These are phyloP conservation scores for Epistrophella euchroma DNA, from an alignment of 2,888 invertebrate species.

Conservation along the genomic window DNA sequence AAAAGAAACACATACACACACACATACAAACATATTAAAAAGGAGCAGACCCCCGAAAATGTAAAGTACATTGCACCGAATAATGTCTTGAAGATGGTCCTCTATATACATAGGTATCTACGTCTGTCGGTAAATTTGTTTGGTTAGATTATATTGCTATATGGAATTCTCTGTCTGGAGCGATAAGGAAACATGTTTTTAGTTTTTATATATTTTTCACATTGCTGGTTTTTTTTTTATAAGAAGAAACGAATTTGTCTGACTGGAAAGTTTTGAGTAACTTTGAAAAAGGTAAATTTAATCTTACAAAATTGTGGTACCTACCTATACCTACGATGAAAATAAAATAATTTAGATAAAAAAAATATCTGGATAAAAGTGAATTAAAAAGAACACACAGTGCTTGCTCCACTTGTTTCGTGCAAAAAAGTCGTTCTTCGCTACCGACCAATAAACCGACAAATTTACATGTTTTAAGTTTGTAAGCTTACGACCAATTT, in stretches of 20 bases:
- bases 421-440: too few species aligned
- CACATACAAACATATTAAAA: neutral
- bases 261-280: neutral
- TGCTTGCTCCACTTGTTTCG: too few species aligned
- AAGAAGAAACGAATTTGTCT: conserved; percentile 14
- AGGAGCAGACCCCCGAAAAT: conserved; percentile 45
- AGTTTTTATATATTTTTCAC: neutral
- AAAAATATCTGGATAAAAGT: too few species aligned
- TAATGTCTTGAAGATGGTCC: conserved; percentile 28
- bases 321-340: too few species aligned
- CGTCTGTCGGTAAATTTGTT: conserved; percentile 16
- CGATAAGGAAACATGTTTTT: conserved; percentile 64
- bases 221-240: neutral
- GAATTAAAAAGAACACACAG: too few species aligned
- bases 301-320: neutral
- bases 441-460: too few species aligned
- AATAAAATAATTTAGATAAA: too few species aligned
- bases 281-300: neutral
- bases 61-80: conserved; percentile 63
- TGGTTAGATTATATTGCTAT: conserved; percentile 37
- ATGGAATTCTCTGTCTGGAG: conserved; percentile 53
- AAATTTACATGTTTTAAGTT: too few species aligned
- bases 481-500: too few species aligned
- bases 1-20: neutral
- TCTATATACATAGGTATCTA: neutral